A percentile compares a stretch with the other conserved stretches of the same genome.
These are phyloP conservation scores for Brachypodius melanocephalos DNA, from an alignment of 2,113 vertebrate genomes.

Conservation along the genomic window DNA sequence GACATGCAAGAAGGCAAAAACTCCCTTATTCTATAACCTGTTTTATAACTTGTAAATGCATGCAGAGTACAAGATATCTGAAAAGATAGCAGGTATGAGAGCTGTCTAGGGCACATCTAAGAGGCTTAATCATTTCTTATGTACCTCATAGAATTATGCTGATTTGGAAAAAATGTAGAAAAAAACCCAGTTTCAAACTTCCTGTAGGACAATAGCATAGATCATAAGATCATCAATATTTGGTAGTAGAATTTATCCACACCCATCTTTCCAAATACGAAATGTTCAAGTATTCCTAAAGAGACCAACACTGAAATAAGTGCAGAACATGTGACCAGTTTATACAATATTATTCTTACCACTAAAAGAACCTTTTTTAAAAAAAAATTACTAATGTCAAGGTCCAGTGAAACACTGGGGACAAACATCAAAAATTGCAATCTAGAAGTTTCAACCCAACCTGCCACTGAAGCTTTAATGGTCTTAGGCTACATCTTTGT, in stretches of 20 bases:
- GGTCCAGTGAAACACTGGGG: background rate
- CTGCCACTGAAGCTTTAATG: background rate
- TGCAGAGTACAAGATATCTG: background rate
- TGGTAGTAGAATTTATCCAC: background rate
- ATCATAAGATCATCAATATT: background rate
- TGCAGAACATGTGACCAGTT: background rate
- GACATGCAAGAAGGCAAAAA: background rate
- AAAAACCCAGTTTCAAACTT: background rate
- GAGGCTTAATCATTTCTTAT: background rate
- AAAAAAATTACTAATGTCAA: background rate
- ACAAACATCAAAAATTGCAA: background rate
- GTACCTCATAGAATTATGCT: background rate
- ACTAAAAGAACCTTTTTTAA: background rate
- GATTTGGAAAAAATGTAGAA: background rate
- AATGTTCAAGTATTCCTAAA: background rate
- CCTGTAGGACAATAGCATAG: background rate
- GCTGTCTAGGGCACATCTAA: background rate
- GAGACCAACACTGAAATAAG: background rate
- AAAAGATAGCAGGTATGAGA: background rate
- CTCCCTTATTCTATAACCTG: background rate
- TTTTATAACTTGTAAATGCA: background rate
- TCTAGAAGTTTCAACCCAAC: background rate
- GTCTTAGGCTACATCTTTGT: background rate
- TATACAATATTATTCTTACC: background rate
- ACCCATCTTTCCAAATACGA: background rate